phyloP scores from a whole-genome alignment of 2,113 vertebrate species.

The Halichoeres trimaculatus region DNA sequence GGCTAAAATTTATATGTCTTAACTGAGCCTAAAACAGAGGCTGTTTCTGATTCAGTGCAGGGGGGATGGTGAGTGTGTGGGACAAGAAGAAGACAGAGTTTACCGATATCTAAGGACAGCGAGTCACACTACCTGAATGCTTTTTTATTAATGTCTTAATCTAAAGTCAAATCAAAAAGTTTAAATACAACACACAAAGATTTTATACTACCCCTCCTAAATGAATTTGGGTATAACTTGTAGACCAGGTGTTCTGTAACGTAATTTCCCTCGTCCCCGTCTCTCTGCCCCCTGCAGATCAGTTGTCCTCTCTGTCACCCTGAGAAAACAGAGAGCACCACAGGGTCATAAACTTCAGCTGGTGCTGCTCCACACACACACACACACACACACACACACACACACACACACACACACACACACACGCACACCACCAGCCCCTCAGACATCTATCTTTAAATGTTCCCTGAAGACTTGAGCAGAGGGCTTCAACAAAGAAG shows the following conservation, averaged over 20 bases:
- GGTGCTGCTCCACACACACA: conserved; percentile 25
- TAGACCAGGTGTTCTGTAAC: conserved; percentile 26
- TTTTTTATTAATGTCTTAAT: too few species aligned
- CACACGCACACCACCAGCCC: background rate
- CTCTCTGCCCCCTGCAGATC: conserved; percentile 27
- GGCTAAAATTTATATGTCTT: background rate
- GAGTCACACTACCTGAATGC: background rate
- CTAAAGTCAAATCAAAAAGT: background rate
- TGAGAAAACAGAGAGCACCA: conserved; percentile 35
- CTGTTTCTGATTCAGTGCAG: background rate
- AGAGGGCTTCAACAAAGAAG: too few species aligned
- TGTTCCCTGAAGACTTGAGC: too few species aligned
- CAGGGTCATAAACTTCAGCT: conserved; percentile 27
- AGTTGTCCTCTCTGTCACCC: conserved; percentile 46
- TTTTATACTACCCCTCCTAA: background rate
- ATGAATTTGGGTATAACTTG: background rate
- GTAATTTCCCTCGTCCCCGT: background rate
- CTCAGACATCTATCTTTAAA: too few species aligned
- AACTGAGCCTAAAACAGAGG: background rate
- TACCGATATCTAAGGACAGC: background rate
- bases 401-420: too few species aligned
- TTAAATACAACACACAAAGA: background rate
- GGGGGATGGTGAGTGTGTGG: background rate
- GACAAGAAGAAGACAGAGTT: background rate
- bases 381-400: too few species aligned